Evolutionary conservation across 2,113 vertebrate species (phyloP).

Genomic region (Gavialis gangeticus): DNA sequence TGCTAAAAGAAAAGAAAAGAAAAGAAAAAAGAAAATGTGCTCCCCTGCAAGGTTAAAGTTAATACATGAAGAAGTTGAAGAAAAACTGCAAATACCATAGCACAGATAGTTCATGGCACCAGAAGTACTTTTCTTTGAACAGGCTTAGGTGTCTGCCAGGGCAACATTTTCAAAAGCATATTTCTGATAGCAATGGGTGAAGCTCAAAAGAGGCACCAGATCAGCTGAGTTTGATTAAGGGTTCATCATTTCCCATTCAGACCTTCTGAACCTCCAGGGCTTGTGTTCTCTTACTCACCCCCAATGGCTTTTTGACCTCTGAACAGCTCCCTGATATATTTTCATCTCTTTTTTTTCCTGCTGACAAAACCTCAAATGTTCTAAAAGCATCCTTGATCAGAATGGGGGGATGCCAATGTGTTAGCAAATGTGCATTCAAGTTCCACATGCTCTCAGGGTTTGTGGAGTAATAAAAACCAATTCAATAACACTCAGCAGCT

Average conservation of each 20-base stretch:
- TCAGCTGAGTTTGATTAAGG: not conserved
- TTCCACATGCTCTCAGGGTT: slow-evolving; percentile 65
- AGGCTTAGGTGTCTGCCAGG: not conserved
- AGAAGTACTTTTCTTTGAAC: not conserved
- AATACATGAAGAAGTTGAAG: not conserved
- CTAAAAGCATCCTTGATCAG: slow-evolving; percentile 69
- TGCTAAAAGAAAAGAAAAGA: not conserved
- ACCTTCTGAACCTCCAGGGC: not conserved
- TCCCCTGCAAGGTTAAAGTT: not conserved
- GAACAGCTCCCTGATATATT: slow-evolving; percentile 10
- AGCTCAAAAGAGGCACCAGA: not conserved
- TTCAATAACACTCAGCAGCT: slow-evolving; percentile 75
- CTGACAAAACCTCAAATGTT: slow-evolving; percentile 69
- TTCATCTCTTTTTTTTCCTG: slow-evolving; percentile 12
- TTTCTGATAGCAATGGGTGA: not conserved
- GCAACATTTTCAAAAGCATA: not conserved
- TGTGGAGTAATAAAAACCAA: slow-evolving; percentile 79
- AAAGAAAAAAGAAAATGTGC: not conserved
- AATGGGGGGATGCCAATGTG: slow-evolving; percentile 56
- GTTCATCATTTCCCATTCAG: not conserved
- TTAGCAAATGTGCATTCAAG: slow-evolving; percentile 74
- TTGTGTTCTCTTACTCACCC: not conserved
- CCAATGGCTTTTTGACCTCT: not conserved
- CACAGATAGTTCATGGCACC: not conserved
- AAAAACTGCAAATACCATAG: not conserved